These are phyloP conservation scores for Lagocephalus sceleratus DNA, from an alignment of 2,797 vertebrate species.

Conservation along the genomic window DNA sequence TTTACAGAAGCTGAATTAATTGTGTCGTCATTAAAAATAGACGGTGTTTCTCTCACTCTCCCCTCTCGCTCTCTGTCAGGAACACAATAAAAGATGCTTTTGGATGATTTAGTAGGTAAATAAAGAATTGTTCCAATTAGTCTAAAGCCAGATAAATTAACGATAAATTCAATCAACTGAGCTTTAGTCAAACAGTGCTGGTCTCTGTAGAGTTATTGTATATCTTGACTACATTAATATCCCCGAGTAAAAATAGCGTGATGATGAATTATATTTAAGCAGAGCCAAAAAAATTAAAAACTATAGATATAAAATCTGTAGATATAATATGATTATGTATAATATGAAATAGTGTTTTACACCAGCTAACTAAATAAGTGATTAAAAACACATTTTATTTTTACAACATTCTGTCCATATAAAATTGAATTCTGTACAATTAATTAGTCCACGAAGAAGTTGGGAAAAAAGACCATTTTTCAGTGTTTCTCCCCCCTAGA, in stretches of 20 bases:
- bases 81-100: conserved; percentile 23
- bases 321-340: no score
- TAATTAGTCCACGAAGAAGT: not conserved
- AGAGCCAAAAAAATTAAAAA: no score
- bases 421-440: conserved; percentile 5
- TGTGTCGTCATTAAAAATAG: conserved; percentile 62
- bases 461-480: no score
- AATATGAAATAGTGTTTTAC: no score
- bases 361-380: no score
- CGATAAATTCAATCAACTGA: conserved; percentile 73
- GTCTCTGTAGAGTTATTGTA: conserved; percentile 53
- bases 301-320: no score
- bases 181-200: conserved; percentile 74
- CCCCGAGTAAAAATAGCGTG: no score
- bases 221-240: no score
- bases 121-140: conserved; percentile 78
- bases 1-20: conserved; percentile 69
- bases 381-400: not conserved
- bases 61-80: no score
- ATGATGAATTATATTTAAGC: no score
- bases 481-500: not conserved
- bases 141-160: conserved; percentile 80
- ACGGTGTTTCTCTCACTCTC: not conserved
- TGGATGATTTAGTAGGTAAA: conserved; percentile 76
- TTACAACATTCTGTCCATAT: not conserved